Percentiles rank a stretch among this genome's conserved stretches.
Evolutionary conservation across 1,140 invertebrate species (phyloP).

Genomic region (Lepidurus packardi): DNA sequence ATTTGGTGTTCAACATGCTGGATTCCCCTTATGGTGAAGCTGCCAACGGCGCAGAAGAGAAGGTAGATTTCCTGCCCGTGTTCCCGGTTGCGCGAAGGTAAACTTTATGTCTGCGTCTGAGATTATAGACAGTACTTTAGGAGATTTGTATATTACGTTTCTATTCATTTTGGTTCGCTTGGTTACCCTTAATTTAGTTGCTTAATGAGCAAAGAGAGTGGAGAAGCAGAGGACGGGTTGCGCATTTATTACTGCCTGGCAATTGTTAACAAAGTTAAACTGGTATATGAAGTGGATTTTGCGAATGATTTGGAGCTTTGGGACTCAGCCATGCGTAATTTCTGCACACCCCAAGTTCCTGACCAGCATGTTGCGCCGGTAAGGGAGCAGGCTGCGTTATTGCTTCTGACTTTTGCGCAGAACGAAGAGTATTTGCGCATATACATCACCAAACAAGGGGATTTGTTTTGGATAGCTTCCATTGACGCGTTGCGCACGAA

Average conservation of each 20-base stretch:
- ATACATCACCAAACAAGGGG: background rate
- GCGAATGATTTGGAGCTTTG: background rate
- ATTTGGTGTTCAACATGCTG: background rate
- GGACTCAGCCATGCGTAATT: background rate
- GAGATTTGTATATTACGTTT: background rate
- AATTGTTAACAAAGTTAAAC: background rate
- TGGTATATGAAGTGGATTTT: background rate
- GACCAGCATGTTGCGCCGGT: background rate
- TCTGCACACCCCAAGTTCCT: background rate
- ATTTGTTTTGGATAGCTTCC: background rate
- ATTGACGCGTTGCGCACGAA: background rate
- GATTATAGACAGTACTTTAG: background rate
- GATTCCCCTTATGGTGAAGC: background rate
- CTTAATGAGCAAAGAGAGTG: background rate
- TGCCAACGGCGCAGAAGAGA: background rate
- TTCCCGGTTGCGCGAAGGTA: slow-evolving; percentile 9
- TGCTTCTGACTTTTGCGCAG: background rate
- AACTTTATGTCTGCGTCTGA: background rate
- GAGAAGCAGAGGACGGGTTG: background rate
- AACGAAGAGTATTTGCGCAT: background rate
- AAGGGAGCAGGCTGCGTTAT: background rate
- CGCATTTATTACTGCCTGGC: background rate
- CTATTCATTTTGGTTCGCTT: background rate
- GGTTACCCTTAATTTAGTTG: background rate
- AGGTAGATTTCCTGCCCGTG: background rate